These are phyloP conservation scores for Zaprionus vittiger DNA, from an alignment of 1,140 invertebrate species.

Conservation along the genomic window DNA sequence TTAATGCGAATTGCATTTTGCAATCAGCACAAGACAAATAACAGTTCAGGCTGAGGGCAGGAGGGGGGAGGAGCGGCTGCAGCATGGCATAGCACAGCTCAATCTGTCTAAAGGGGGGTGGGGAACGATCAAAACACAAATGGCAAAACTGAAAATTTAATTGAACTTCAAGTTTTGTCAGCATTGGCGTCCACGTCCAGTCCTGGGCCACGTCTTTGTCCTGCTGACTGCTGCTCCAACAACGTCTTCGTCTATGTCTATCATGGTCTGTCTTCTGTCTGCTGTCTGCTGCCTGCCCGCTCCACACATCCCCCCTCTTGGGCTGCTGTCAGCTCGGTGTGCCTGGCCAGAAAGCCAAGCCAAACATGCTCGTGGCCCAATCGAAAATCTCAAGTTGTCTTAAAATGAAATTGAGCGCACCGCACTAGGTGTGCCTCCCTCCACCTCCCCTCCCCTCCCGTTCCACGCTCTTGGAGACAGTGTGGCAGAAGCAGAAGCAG, in stretches of 20 bases:
- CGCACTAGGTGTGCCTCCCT: not conserved
- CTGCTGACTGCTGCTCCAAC: not conserved
- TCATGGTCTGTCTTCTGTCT: not conserved
- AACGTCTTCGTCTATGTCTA: not conserved
- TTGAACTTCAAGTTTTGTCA: conserved; percentile 71
- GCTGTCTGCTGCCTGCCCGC: not conserved
- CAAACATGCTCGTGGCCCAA: conserved; percentile 30
- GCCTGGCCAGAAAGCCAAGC: conserved; percentile 3
- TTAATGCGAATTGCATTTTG: conserved; percentile 73
- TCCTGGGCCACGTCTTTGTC: not conserved
- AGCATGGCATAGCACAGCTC: not conserved
- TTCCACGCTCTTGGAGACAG: not conserved
- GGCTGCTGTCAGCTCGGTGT: conserved; percentile 5
- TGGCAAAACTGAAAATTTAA: conserved; percentile 62
- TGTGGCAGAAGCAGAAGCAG: not conserved
- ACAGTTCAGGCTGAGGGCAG: not conserved
- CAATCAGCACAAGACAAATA: conserved; percentile 65
- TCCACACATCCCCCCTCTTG: not conserved
- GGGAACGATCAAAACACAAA: conserved; percentile 40
- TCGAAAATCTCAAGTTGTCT: conserved; percentile 49
- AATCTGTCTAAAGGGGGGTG: not conserved
- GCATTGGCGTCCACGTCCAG: not conserved
- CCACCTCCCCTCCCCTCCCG: not conserved
- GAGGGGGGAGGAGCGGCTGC: not conserved
- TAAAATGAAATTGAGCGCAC: conserved; percentile 56